Base-by-base conservation (phyloP, 1,140 invertebrate genomes). In the Zaprionus kolodkinae region DNA sequence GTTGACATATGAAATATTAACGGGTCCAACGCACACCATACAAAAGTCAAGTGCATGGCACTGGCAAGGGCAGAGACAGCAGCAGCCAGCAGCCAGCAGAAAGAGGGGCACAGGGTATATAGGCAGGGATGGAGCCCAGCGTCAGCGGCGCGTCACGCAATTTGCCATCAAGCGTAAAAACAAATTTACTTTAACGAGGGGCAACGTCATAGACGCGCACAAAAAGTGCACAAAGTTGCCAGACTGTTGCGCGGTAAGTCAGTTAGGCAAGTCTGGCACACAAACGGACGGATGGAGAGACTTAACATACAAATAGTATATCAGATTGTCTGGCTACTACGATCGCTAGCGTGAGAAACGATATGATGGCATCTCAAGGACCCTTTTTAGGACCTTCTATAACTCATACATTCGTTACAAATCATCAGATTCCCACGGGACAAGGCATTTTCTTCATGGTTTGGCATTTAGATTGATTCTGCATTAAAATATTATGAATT, bases 1-100 rank as follows among this genome's bases (percentile, higher is more conserved):
- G 84, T 84, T 88, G 83, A 87, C 83, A 87, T 87, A 87, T 87
- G 80, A 87, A 87, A 87, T 87, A 87, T 87, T 87, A 88, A 87
- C 84, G 81, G 77, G 84, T 73, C 69, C 83, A 55, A 62, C 64
- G 63, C 67, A 55, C 72, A 67, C 55, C 81, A 70, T 59, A 27
- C 67, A 73, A 56, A 60, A 67, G 68, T 81, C 69, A 76, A 77
- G 76, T 82, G 79, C 72, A 69, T 30, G 21, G 10, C 66, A 13
- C n/a, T 61, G 30, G 9, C 45, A 36, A 33, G 15, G 36, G 25
- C 2, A 21, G 30, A 5, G 4, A 12, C 48, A 62, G 15, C 25
- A 27, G 27, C 13, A 13, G 12, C 25, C 27, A 40, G 15, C 9
- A 17, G 21, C 21, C 21, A 21, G 21, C 1, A 21, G 21, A 21